A percentile compares a stretch with the other conserved stretches of the same genome.
These are phyloP conservation scores for Anticlea derivata DNA, from an alignment of 2,888 invertebrate genomes.

Conservation along the genomic window DNA sequence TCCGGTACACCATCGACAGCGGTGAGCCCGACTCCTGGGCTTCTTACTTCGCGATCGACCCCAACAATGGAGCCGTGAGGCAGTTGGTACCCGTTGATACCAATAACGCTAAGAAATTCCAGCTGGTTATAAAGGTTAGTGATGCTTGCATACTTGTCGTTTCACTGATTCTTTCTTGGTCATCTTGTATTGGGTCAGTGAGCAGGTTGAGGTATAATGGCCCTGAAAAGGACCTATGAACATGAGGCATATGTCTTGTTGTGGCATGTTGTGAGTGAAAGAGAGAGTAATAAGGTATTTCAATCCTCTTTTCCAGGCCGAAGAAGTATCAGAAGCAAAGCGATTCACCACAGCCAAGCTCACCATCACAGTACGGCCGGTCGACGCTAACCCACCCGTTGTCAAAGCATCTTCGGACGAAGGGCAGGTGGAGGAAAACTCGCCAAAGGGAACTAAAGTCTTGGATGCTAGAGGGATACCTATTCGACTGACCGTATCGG, in stretches of 20 bases:
- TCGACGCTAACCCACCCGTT: slow-evolving; percentile 93
- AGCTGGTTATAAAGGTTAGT: slow-evolving; percentile 89
- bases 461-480: slow-evolving; percentile 86
- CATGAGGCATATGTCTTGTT: too few relatives aligned
- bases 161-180: too few relatives aligned
- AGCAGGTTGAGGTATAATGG: too few relatives aligned
- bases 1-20: slow-evolving; percentile 91
- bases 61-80: slow-evolving; percentile 90
- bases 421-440: slow-evolving; percentile 93
- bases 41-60: slow-evolving; percentile 93
- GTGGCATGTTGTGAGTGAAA: not conserved
- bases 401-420: slow-evolving; percentile 88
- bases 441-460: slow-evolving; percentile 92
- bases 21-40: slow-evolving; percentile 91
- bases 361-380: slow-evolving; percentile 91
- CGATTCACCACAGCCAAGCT: slow-evolving; percentile 93
- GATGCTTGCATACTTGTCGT: too few relatives aligned
- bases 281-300: not conserved
- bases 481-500: slow-evolving; percentile 89
- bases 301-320: slow-evolving; percentile 84
- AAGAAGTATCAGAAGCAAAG: slow-evolving; percentile 90
- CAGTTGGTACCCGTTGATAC: slow-evolving; percentile 93
- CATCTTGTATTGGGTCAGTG: too few relatives aligned
- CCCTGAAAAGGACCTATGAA: too few relatives aligned
- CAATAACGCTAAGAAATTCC: slow-evolving; percentile 90